phyloP scores from a whole-genome alignment of 2,797 vertebrate genomes.

The Clarias fuscus region DNA sequence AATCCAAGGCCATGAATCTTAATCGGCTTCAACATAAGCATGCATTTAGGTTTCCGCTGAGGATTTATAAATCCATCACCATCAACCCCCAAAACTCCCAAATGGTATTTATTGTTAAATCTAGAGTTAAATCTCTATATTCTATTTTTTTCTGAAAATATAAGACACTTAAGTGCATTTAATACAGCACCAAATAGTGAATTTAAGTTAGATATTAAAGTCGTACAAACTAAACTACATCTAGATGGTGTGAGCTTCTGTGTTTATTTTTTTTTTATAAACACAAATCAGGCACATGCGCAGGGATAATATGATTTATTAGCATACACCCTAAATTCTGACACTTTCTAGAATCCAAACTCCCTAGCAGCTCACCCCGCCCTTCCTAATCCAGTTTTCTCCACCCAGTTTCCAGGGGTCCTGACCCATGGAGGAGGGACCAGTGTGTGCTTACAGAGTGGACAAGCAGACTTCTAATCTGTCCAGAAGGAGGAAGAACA shows the following conservation, averaged over 20 bases:
- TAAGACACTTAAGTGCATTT: not conserved
- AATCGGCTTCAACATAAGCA: not conserved
- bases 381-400: conserved; percentile 1
- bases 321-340: not conserved
- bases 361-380: not conserved
- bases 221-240: not conserved
- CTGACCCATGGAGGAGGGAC: conserved; percentile 34
- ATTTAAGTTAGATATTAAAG: not conserved
- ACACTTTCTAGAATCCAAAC: conserved; percentile 20
- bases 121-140: not conserved
- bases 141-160: not conserved
- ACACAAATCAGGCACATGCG: not conserved
- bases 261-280: not conserved
- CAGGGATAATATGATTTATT: not conserved
- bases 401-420: conserved; percentile 31
- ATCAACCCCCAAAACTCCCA: not conserved
- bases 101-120: not conserved
- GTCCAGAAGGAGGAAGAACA: not conserved
- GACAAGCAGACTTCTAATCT: not conserved
- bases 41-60: not conserved
- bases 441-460: not conserved
- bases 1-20: not conserved
- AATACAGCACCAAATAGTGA: not conserved
- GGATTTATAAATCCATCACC: not conserved
- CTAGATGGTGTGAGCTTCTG: not conserved